A percentile compares a stretch with the other conserved stretches of the same genome.
phyloP scores from a whole-genome alignment of 2,797 vertebrate species.

The Yasuhikotakia modesta region DNA sequence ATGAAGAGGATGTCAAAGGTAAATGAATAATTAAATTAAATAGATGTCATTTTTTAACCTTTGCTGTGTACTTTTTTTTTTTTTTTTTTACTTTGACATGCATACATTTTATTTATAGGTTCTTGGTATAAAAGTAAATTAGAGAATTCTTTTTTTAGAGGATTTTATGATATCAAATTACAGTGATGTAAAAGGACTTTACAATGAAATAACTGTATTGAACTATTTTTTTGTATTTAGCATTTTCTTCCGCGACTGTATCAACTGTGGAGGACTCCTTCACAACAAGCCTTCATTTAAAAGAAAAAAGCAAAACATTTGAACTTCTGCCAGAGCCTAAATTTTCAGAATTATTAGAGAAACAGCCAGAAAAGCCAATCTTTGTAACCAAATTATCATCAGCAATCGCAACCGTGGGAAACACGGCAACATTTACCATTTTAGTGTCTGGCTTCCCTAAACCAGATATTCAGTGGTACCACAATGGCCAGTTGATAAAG shows the following conservation, averaged over 20 bases:
- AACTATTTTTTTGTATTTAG: slow-evolving; percentile 76
- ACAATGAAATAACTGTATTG: slow-evolving; percentile 11
- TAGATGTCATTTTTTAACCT: slow-evolving; percentile 48
- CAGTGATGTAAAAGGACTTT: background rate
- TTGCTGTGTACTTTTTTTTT: slow-evolving; percentile 56
- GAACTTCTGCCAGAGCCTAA: slow-evolving; percentile 85
- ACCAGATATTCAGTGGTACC: slow-evolving; percentile 84
- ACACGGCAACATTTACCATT: slow-evolving; percentile 81
- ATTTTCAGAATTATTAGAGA: slow-evolving; percentile 74
- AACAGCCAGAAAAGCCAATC: slow-evolving; percentile 80
- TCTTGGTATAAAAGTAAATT: too few species aligned
- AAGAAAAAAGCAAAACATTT: slow-evolving; percentile 81
- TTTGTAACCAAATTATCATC: slow-evolving; percentile 83
- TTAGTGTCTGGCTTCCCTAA: slow-evolving; percentile 80
- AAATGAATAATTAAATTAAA: slow-evolving; percentile 60
- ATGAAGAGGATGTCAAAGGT: slow-evolving; percentile 88
- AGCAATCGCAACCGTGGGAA: slow-evolving; percentile 75
- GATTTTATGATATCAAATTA: background rate
- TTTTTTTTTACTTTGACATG: slow-evolving; percentile 7
- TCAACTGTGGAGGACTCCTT: slow-evolving; percentile 81
- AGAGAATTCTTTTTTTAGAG: too few species aligned
- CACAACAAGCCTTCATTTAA: slow-evolving; percentile 75
- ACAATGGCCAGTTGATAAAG: slow-evolving; percentile 75
- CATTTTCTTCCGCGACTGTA: slow-evolving; percentile 79
- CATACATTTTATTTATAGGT: background rate